Evolutionary conservation across 2,113 vertebrate species (phyloP).

Genomic region (Taurulus bubalis): DNA sequence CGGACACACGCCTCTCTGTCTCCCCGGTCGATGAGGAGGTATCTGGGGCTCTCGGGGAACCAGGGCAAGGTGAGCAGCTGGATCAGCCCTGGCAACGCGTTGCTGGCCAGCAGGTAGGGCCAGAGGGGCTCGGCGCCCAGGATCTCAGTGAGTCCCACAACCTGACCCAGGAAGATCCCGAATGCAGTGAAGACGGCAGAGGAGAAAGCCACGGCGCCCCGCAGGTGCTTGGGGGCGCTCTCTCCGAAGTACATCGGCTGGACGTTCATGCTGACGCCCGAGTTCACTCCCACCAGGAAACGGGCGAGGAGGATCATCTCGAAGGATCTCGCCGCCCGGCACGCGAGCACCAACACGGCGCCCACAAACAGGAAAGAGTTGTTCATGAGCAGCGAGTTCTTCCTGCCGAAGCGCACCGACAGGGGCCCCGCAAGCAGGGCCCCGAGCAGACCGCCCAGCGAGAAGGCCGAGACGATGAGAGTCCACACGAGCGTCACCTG

Average conservation of each 20-base stretch:
- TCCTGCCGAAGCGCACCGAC: slow-evolving; percentile 88
- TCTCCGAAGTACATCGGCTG: slow-evolving; percentile 95
- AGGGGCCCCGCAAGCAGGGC: slow-evolving; percentile 88
- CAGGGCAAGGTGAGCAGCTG: slow-evolving; percentile 89
- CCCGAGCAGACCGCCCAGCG: slow-evolving; percentile 87
- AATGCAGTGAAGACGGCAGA: slow-evolving; percentile 90
- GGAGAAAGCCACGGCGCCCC: slow-evolving; percentile 89
- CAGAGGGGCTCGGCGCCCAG: slow-evolving; percentile 87
- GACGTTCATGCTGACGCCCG: slow-evolving; percentile 90
- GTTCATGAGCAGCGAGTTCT: slow-evolving; percentile 88
- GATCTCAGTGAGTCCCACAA: slow-evolving; percentile 88
- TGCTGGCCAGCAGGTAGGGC: slow-evolving; percentile 90
- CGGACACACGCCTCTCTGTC: slow-evolving; percentile 84
- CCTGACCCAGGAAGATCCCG: slow-evolving; percentile 89
- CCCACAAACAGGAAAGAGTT: slow-evolving; percentile 85
- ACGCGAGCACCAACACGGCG: slow-evolving; percentile 82
- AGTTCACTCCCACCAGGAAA: slow-evolving; percentile 87
- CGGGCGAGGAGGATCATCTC: slow-evolving; percentile 91
- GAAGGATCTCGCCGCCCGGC: slow-evolving; percentile 83
- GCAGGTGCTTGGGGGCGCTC: slow-evolving; percentile 88
- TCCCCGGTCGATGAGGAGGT: slow-evolving; percentile 91
- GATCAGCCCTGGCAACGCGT: slow-evolving; percentile 84
- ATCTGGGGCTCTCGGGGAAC: slow-evolving; percentile 92
- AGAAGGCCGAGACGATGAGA: slow-evolving; percentile 86
- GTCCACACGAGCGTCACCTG: slow-evolving; percentile 89